These are phyloP conservation scores for Anhinga rufa DNA, from an alignment of 2,113 vertebrate genomes.

Conservation along the genomic window DNA sequence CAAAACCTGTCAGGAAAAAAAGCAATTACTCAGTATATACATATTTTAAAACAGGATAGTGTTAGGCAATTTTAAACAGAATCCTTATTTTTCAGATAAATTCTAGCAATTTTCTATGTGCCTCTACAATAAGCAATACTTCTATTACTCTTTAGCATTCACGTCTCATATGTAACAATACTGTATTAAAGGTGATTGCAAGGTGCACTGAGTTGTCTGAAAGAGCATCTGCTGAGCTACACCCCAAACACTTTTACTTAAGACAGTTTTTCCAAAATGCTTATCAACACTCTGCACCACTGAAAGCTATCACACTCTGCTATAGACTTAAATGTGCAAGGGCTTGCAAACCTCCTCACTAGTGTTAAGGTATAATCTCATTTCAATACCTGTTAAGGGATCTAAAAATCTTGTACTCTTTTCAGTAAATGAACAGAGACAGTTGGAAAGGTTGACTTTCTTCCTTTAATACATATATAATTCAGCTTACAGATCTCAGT, in stretches of 20 bases:
- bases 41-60: not conserved
- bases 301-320: not conserved
- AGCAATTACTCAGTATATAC: not conserved
- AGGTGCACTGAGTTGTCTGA: not conserved
- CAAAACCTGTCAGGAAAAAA: not conserved
- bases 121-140: not conserved
- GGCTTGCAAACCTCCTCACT: not conserved
- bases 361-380: not conserved
- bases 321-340: not conserved
- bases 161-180: not conserved
- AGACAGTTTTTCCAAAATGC: not conserved
- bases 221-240: not conserved
- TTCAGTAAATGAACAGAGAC: not conserved
- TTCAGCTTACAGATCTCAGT: not conserved
- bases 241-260: not conserved
- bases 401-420: not conserved
- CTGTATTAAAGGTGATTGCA: not conserved
- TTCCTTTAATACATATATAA: not conserved
- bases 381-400: not conserved
- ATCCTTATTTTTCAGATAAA: not conserved
- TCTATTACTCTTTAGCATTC: not conserved
- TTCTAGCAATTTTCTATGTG: not conserved
- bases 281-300: not conserved
- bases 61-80: not conserved
- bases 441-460: not conserved